Percentiles rank a stretch among this genome's conserved stretches.
phyloP scores from a whole-genome alignment of 1,140 invertebrate species.

The Ctenoplectra terminalis region DNA sequence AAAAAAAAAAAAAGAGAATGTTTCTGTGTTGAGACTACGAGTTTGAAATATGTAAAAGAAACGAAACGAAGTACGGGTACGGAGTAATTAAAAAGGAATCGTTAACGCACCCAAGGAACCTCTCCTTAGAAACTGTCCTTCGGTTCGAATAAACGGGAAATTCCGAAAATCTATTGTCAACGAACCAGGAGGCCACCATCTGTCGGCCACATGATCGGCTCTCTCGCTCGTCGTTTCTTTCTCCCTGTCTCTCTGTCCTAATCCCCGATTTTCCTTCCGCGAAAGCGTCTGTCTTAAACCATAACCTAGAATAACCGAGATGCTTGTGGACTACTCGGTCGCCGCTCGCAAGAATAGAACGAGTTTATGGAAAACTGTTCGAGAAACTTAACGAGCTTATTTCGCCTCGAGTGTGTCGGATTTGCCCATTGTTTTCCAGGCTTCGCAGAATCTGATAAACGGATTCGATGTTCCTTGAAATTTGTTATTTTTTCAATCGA shows the following conservation, averaged over 20 bases:
- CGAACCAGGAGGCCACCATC: slow-evolving; percentile 68
- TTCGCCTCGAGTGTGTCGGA: not conserved
- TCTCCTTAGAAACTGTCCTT: not conserved
- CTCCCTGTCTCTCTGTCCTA: slow-evolving; percentile 35
- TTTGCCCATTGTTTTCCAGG: slow-evolving; percentile 15
- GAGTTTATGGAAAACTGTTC: slow-evolving; percentile 31
- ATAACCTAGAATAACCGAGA: slow-evolving; percentile 55
- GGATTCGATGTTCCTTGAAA: not conserved
- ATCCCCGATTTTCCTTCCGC: slow-evolving; percentile 66
- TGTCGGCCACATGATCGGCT: slow-evolving; percentile 70
- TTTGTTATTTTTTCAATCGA: not conserved
- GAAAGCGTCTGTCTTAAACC: slow-evolving; percentile 53
- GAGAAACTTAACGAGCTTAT: slow-evolving; percentile 3
- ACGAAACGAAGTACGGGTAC: no score
- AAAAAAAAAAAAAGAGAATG: no score
- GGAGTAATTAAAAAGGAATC: slow-evolving; percentile 14
- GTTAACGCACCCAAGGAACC: not conserved
- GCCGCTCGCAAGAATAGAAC: slow-evolving; percentile 26
- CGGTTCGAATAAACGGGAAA: slow-evolving; percentile 46
- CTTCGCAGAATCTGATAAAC: not conserved
- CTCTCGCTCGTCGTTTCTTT: not conserved
- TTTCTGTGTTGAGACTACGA: no score
- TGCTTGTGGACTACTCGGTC: slow-evolving; percentile 21
- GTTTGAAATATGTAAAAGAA: no score
- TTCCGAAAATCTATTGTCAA: slow-evolving; percentile 63